phyloP scores from a whole-genome alignment of 1,140 invertebrate species.

The Nilaparvata lugens region DNA sequence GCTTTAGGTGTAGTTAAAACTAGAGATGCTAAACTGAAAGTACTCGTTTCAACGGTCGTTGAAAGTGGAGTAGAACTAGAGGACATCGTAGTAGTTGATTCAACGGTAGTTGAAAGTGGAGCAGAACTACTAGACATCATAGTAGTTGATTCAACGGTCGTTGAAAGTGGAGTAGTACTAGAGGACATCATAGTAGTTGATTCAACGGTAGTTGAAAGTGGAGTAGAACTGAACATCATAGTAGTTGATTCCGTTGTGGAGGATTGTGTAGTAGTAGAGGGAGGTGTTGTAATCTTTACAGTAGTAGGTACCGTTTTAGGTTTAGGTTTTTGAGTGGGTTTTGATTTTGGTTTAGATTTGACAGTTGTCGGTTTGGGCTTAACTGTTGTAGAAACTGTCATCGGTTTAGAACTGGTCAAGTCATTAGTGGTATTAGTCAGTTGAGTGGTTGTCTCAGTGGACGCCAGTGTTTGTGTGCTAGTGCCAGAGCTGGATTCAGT shows the following conservation, averaged over 20 bases:
- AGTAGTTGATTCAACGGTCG: neutral
- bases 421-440: constrained; percentile 13
- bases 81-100: no score
- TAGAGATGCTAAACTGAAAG: no score
- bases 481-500: constrained; percentile 8
- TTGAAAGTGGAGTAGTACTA: neutral
- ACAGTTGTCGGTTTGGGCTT: constrained; percentile 4
- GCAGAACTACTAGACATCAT: neutral
- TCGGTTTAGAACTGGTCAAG: neutral
- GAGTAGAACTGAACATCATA: neutral
- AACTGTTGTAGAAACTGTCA: neutral
- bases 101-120: neutral
- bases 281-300: no score
- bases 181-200: neutral
- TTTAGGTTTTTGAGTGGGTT: neutral
- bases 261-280: no score
- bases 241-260: neutral
- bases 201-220: neutral
- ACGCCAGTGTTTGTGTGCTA: constrained; percentile 10
- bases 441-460: constrained; percentile 2
- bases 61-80: neutral
- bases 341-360: constrained; percentile 1
- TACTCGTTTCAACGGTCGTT: no score
- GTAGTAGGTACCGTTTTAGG: neutral
- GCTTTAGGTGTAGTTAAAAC: no score